phyloP scores from a whole-genome alignment of 1,140 invertebrate genomes.

The Listronotus bonariensis region DNA sequence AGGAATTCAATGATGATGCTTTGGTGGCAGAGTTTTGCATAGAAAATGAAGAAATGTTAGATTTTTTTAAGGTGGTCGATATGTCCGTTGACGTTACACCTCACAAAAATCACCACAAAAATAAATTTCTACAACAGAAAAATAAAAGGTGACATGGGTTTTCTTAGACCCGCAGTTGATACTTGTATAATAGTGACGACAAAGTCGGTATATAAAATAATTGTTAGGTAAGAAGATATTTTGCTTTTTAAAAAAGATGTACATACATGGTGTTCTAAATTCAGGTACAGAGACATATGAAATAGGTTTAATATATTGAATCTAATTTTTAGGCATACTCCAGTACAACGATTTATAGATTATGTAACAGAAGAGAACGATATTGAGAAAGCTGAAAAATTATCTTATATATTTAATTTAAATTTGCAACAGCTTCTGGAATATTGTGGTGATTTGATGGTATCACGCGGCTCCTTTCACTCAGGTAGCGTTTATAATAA shows the following conservation, averaged over 20 bases:
- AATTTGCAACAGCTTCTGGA: constrained; percentile 73
- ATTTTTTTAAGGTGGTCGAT: constrained; percentile 58
- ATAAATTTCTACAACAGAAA: constrained; percentile 23
- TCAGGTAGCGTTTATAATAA: constrained; percentile 49
- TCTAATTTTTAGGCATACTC: constrained; percentile 60
- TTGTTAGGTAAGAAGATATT: constrained; percentile 61
- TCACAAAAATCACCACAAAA: constrained; percentile 18
- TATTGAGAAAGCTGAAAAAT: constrained; percentile 62
- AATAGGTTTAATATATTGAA: constrained; percentile 20
- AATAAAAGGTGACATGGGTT: constrained; percentile 60
- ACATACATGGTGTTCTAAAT: too few relatives aligned
- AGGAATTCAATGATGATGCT: constrained; percentile 62
- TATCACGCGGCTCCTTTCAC: constrained; percentile 66
- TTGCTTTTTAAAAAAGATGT: too few relatives aligned
- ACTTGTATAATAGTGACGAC: constrained; percentile 75
- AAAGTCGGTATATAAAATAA: constrained; percentile 69
- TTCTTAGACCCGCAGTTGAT: constrained; percentile 61
- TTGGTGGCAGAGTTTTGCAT: constrained; percentile 63
- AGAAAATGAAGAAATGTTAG: constrained; percentile 58
- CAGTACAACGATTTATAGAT: constrained; percentile 70
- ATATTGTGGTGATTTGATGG: constrained; percentile 71
- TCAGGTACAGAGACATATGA: too few relatives aligned
- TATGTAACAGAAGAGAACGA: constrained; percentile 62
- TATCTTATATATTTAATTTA: constrained; percentile 66
- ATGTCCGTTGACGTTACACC: constrained; percentile 40